A percentile compares a stretch with the other conserved stretches of the same genome.
Conservation (phyloP, 1,140 invertebrate genomes). For the Sarcophaga bullata region DNA sequence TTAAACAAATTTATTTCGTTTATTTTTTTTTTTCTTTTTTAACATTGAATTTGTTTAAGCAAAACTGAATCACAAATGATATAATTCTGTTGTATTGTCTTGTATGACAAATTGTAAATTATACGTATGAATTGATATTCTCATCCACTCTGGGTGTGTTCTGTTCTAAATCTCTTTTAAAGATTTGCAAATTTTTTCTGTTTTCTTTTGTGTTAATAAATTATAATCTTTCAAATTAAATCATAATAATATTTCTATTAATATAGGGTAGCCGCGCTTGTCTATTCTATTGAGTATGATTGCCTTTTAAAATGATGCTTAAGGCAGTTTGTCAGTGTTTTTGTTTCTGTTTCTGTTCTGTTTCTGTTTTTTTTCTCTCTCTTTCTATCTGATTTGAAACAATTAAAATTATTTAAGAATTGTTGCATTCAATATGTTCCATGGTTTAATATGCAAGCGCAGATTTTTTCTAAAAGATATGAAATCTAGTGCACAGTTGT, state of each 20-base stretch:
- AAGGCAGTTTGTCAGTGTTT: not conserved
- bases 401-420: not conserved
- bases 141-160: not conserved
- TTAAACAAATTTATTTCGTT: too few relatives aligned
- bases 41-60: too few relatives aligned
- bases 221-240: conserved; percentile 22
- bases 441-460: not conserved
- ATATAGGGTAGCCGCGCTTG: not conserved
- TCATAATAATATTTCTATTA: not conserved
- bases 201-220: not conserved
- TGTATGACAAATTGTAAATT: conserved; percentile 15
- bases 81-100: not conserved
- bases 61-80: too few relatives aligned
- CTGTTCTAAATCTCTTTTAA: conserved; percentile 7
- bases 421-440: not conserved
- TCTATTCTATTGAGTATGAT: not conserved
- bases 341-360: too few relatives aligned
- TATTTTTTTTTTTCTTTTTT: too few relatives aligned
- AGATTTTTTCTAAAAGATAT: not conserved
- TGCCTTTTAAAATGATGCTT: conserved; percentile 22
- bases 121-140: not conserved
- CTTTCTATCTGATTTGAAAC: conserved; percentile 1
- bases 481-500: not conserved
- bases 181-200: not conserved
- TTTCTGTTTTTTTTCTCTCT: too few relatives aligned